Percentiles rank a stretch among this genome's conserved stretches.
Evolutionary conservation across 2,797 vertebrate species (phyloP).

Genomic region (Tympanoctomys barrerae): DNA sequence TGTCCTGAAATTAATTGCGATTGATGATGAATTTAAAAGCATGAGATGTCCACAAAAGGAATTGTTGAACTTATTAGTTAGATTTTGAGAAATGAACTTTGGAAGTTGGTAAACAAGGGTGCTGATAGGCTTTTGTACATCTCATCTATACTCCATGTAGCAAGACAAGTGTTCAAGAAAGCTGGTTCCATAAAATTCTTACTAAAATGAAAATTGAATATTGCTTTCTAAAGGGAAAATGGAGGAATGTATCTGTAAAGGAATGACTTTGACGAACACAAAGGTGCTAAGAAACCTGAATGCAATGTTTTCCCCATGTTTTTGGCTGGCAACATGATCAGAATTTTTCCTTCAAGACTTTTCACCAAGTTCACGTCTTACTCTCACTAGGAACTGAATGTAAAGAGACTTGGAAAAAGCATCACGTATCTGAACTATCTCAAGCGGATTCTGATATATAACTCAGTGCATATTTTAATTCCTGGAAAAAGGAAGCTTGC

Average conservation of each 20-base stretch:
- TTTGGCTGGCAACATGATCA: not conserved
- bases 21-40: not conserved
- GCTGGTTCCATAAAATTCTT: not conserved
- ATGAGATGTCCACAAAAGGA: not conserved
- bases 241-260: not conserved
- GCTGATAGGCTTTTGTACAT: not conserved
- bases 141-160: not conserved
- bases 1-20: not conserved
- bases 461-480: constrained; percentile 48
- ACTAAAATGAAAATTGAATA: not conserved
- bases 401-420: constrained; percentile 1
- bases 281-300: not conserved
- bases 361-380: not conserved
- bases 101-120: not conserved
- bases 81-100: not conserved
- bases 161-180: not conserved
- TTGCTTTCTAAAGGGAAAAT: not conserved
- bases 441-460: constrained; percentile 46
- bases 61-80: constrained; percentile 1
- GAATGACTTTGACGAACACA: not conserved
- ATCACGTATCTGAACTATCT: constrained; percentile 41
- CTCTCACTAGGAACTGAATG: constrained; percentile 14
- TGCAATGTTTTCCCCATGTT: not conserved
- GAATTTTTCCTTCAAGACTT: not conserved
- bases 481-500: not conserved